Evolutionary conservation across 2,113 vertebrate species (phyloP).

Genomic region (Cheirogaleus medius): DNA sequence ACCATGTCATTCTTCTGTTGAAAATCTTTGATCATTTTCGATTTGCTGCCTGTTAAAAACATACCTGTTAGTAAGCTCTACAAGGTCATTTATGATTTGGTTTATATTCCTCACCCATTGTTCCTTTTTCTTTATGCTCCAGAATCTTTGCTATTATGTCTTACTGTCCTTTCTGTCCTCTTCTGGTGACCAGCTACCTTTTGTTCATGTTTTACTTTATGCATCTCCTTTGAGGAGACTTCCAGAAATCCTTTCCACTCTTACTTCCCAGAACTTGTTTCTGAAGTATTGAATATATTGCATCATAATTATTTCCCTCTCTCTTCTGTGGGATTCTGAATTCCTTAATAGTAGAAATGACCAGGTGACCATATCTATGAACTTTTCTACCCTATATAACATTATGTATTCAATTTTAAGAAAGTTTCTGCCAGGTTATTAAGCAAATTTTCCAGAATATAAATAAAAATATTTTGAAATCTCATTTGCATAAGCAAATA

Average conservation of each 20-base stretch:
- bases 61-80: not conserved
- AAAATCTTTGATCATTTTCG: not conserved
- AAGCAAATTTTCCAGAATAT: not conserved
- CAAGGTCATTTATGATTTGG: not conserved
- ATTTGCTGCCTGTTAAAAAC: not conserved
- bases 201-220: not conserved
- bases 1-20: not conserved
- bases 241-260: not conserved
- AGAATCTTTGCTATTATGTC: not conserved
- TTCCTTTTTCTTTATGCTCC: not conserved
- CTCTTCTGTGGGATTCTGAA: not conserved
- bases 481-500: not conserved
- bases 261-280: not conserved
- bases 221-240: not conserved
- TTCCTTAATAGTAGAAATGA: not conserved
- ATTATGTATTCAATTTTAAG: not conserved
- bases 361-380: not conserved
- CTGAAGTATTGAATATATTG: not conserved
- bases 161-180: not conserved
- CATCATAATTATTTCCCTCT: not conserved
- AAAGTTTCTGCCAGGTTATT: not conserved
- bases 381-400: not conserved
- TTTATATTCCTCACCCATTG: not conserved
- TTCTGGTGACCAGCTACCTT: not conserved
- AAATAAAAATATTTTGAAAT: constrained; percentile 10